phyloP scores from a whole-genome alignment of 30 jellyfish, hydroid and myxozoan genomes.

The Mastigias papua region DNA sequence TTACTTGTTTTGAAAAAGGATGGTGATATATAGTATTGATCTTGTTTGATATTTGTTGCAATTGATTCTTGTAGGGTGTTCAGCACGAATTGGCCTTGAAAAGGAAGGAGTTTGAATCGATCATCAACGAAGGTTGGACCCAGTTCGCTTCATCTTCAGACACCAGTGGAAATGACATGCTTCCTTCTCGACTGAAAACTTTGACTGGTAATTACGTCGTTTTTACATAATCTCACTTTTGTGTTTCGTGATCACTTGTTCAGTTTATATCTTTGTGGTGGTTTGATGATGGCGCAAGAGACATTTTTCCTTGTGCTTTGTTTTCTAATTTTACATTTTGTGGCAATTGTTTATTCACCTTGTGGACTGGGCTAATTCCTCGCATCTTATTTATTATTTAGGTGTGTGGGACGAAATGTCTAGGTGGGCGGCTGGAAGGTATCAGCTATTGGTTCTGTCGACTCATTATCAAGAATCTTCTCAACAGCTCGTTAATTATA shows the following conservation, averaged over 20 bases:
- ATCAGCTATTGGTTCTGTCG: conserved; percentile 82
- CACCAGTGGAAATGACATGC: conserved; percentile 1
- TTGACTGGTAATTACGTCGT: conserved; percentile 51
- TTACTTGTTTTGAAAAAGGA: too few species aligned
- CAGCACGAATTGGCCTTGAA: conserved; percentile 60
- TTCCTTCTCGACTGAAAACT: conserved; percentile 22
- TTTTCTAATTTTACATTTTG: too few species aligned
- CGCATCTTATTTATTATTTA: conserved; percentile 6
- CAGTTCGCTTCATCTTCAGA: conserved; percentile 49
- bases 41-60: background rate
- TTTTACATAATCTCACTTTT: background rate
- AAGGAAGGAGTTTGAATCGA: conserved; percentile 48
- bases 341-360: too few species aligned
- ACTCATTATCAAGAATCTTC: conserved; percentile 83
- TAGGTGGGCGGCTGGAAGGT: conserved; percentile 83
- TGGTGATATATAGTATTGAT: too few species aligned
- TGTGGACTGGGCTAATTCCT: too few species aligned
- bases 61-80: conserved; percentile 8
- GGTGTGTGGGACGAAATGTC: conserved; percentile 89
- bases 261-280: too few species aligned
- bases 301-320: too few species aligned
- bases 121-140: conserved; percentile 73
- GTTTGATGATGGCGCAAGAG: too few species aligned
- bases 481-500: conserved; percentile 59
- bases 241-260: too few species aligned